Evolutionary conservation across 2,888 invertebrate genomes (phyloP).

Genomic region (Hylaea fasciaria): DNA sequence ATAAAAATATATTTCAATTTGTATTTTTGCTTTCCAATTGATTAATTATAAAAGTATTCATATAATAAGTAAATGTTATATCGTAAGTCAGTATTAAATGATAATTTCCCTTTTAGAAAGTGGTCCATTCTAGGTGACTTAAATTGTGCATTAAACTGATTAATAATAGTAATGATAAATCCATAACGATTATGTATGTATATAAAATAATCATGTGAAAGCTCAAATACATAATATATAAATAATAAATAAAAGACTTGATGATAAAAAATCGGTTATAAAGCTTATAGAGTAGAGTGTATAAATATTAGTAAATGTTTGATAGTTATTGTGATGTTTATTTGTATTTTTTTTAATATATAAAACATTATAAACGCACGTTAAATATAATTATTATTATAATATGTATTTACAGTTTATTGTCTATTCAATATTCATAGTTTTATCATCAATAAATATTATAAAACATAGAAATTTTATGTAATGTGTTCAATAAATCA

Average conservation of each 20-base stretch:
- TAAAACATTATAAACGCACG: slow-evolving; percentile 66
- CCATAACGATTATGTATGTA: slow-evolving; percentile 63
- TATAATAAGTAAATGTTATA: slow-evolving; percentile 27
- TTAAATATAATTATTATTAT: slow-evolving; percentile 48
- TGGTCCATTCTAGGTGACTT: slow-evolving; percentile 85
- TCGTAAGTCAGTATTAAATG: slow-evolving; percentile 31
- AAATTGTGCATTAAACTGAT: slow-evolving; percentile 81
- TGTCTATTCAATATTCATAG: slow-evolving; percentile 58
- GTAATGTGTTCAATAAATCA: slow-evolving; percentile 77
- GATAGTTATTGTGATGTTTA: slow-evolving; percentile 44
- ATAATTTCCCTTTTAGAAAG: slow-evolving; percentile 72
- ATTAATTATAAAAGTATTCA: slow-evolving; percentile 9
- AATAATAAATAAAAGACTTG: slow-evolving; percentile 79
- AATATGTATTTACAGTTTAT: no score
- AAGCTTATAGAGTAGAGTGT: slow-evolving; percentile 76
- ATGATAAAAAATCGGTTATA: slow-evolving; percentile 69
- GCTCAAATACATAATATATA: slow-evolving; percentile 78
- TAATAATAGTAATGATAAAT: slow-evolving; percentile 67
- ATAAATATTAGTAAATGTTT: slow-evolving; percentile 68
- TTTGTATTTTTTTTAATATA: slow-evolving; percentile 47
- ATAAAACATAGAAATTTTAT: slow-evolving; percentile 61
- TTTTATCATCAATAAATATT: slow-evolving; percentile 60
- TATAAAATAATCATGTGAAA: slow-evolving; percentile 75
- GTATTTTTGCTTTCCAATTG: slow-evolving; percentile 5
- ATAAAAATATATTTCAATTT: background rate